Conservation (phyloP, 2,888 invertebrate genomes). For the Hemicrepidius hirtus region DNA sequence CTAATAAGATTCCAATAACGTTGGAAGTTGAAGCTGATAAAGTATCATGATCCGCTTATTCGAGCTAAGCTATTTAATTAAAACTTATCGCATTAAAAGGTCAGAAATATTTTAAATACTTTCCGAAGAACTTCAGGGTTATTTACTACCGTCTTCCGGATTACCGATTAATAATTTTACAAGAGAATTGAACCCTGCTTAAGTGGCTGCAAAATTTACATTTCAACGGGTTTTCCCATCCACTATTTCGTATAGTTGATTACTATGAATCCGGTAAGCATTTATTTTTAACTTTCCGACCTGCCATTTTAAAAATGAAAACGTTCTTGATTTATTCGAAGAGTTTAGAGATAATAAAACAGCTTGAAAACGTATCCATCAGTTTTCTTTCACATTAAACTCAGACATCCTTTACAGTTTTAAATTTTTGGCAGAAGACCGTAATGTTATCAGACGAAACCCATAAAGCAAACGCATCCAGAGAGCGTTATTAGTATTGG, state of each 20-base stretch:
- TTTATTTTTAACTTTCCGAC: neutral
- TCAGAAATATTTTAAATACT: constrained; percentile 54
- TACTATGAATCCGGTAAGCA: neutral
- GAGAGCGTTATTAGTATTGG: constrained; percentile 45
- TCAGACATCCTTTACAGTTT: constrained; percentile 5
- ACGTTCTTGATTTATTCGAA: neutral
- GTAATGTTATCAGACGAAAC: constrained; percentile 31
- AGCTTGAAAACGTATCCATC: constrained; percentile 8
- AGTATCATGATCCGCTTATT: constrained; percentile 55
- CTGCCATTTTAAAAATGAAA: neutral
- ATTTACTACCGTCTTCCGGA: constrained; percentile 42
- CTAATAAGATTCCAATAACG: constrained; percentile 54
- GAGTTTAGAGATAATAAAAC: neutral
- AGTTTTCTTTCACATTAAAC: constrained; percentile 35
- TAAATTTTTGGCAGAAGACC: constrained; percentile 16
- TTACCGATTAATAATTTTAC: constrained; percentile 42
- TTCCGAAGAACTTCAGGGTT: constrained; percentile 41
- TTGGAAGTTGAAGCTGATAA: constrained; percentile 57
- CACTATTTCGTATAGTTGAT: neutral
- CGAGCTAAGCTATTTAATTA: constrained; percentile 60
- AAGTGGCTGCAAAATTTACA: constrained; percentile 26
- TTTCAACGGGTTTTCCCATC: constrained; percentile 7
- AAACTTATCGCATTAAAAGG: constrained; percentile 60
- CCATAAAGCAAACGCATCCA: constrained; percentile 40
- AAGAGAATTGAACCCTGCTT: constrained; percentile 14